Evolutionary conservation across 2,888 invertebrate genomes (phyloP), one percentile per base, ranked within the genome.

Genomic region (Habroteleia sp.): DNA sequence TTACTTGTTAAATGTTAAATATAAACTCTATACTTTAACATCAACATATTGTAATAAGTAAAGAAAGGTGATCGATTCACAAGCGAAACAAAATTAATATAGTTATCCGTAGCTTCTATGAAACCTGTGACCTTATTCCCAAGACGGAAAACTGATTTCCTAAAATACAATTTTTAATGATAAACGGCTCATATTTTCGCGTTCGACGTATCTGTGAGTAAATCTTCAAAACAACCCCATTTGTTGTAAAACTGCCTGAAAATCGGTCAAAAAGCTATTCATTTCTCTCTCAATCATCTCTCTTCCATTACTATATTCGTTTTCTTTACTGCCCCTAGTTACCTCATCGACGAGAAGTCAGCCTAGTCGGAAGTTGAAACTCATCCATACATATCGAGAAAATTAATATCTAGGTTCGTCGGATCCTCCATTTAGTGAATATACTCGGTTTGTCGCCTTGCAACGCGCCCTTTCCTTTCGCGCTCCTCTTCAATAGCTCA

Each of bases 371-470:
- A 77, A 82, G 74, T 82, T 81, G 79, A 78, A 79, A 80, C 85
- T 87, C 87, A 86, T 86, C 84, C 85, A 87, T 87, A 88, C 85
- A 87, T 86, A 87, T 85, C 83, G 82, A 62, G 83, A 86, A 88
- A 88, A 87, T 87, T 86, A 87, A 87, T 88, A 86, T 85, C 83
- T 80, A 76, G 78, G 79, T 82, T 79, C 79, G 79, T 76, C 69
- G 79, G 75, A 69, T 80, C 81, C 74, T 79, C 83, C 81, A 79
- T 81, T 76, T 81, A 76, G 79, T 81, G 85, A 85, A 86, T 86
- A 85, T 85, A 85, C 85, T 83, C 80, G 77, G 76, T 79, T 79
- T 71, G 58, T 69, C 66, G 41, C 54, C 74, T 62, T 33, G 39
- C 54, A 65, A 35, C 42, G 60, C 74, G 37, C 48, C 54, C 37